Percentiles rank a stretch among this genome's conserved stretches.
These are phyloP conservation scores for Agriotes lineatus DNA, from an alignment of 2,888 invertebrate species.

Conservation along the genomic window DNA sequence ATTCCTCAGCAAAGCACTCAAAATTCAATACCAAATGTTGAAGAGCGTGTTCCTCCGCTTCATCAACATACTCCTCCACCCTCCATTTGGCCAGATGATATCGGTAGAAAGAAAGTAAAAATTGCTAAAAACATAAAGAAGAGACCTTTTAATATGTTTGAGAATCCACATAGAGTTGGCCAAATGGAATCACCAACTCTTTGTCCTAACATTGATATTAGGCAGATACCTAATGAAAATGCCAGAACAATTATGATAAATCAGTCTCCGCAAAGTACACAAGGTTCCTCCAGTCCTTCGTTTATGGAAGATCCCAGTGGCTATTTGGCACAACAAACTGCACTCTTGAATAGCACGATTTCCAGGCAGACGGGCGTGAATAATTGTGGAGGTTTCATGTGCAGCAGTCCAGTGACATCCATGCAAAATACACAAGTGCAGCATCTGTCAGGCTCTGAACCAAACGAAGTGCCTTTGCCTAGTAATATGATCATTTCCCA, in stretches of 20 bases:
- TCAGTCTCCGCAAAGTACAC: constrained; percentile 57
- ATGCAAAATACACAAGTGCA: constrained; percentile 53
- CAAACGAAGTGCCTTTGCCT: constrained; percentile 64
- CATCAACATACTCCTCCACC: constrained; percentile 77
- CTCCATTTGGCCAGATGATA: constrained; percentile 70
- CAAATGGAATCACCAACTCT: constrained; percentile 58
- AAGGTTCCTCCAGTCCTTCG: constrained; percentile 72
- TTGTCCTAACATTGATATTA: constrained; percentile 73
- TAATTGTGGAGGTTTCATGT: constrained; percentile 59
- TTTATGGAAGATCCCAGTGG: constrained; percentile 94
- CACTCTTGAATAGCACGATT: constrained; percentile 85
- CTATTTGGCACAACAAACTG: constrained; percentile 91
- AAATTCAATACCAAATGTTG: constrained; percentile 66
- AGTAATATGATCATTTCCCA: constrained; percentile 61
- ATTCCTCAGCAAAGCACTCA: constrained; percentile 54
- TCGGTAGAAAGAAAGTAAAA: constrained; percentile 71
- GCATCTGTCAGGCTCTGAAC: constrained; percentile 56
- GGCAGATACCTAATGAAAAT: constrained; percentile 68
- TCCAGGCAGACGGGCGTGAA: constrained; percentile 72
- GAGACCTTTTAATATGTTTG: constrained; percentile 67
- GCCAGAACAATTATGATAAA: constrained; percentile 60
- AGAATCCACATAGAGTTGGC: constrained; percentile 57
- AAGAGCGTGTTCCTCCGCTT: constrained; percentile 79
- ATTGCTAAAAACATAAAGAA: constrained; percentile 70
- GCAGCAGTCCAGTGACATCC: constrained; percentile 59